Percentiles rank a stretch among this genome's conserved stretches.
phyloP scores from a whole-genome alignment of 1,140 invertebrate species.

The Choristoneura fumiferana region DNA sequence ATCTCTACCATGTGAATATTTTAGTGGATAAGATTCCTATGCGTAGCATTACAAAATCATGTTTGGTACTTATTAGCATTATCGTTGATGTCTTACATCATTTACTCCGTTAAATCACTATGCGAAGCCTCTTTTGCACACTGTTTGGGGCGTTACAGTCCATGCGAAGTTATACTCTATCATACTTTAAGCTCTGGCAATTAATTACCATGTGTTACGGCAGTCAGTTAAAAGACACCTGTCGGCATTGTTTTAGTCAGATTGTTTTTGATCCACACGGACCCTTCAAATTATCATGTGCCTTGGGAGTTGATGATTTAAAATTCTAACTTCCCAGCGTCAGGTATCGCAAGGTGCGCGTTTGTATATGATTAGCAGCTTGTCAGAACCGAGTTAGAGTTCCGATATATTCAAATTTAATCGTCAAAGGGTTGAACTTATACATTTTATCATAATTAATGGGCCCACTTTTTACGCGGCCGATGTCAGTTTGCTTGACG shows the following conservation, averaged over 20 bases:
- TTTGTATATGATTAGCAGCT: constrained; percentile 76
- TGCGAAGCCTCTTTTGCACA: too few species aligned
- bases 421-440: constrained; percentile 58
- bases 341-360: constrained; percentile 71
- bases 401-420: constrained; percentile 66
- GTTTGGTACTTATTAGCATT: too few species aligned
- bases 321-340: constrained; percentile 69
- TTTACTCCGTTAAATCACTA: too few species aligned
- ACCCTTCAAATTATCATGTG: constrained; percentile 51
- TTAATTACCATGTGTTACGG: background rate
- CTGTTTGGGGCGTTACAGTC: too few species aligned
- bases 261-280: constrained; percentile 52
- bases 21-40: too few species aligned
- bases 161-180: background rate
- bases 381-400: constrained; percentile 70
- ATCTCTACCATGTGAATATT: too few species aligned
- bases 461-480: constrained; percentile 28
- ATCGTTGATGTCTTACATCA: too few species aligned
- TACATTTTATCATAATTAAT: constrained; percentile 59
- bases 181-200: background rate
- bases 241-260: constrained; percentile 53
- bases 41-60: too few species aligned
- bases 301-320: constrained; percentile 58
- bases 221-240: constrained; percentile 41
- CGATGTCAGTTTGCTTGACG: background rate